Conservation (phyloP, 2,888 invertebrate genomes). For the Latrodectus elegans region DNA sequence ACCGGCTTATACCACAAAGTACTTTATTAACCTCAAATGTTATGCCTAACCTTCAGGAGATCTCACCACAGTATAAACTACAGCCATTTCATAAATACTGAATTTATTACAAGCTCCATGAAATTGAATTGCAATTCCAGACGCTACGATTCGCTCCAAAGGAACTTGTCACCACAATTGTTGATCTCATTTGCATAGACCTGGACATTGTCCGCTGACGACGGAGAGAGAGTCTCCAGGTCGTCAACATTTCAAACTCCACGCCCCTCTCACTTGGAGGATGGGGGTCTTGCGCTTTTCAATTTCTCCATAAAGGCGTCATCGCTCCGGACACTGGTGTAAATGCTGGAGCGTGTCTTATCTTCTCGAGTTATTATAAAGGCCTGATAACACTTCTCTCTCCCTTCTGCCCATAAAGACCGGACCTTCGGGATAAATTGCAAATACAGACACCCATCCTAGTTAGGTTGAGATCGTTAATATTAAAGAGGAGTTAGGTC, state of each 20-base stretch:
- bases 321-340: not conserved
- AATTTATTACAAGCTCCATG: not conserved
- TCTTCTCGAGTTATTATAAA: too few relatives aligned
- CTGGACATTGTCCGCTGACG: not conserved
- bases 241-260: not conserved
- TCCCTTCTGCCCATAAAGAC: too few relatives aligned
- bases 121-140: constrained; percentile 1
- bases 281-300: not conserved
- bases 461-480: too few relatives aligned
- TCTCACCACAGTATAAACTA: not conserved
- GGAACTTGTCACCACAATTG: not conserved
- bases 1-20: too few relatives aligned
- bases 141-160: not conserved
- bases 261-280: not conserved
- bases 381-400: too few relatives aligned
- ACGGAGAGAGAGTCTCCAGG: not conserved
- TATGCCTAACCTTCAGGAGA: too few relatives aligned
- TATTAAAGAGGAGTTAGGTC: too few relatives aligned
- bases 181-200: not conserved
- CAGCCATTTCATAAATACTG: not conserved
- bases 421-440: too few relatives aligned
- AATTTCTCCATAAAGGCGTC: not conserved
- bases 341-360: too few relatives aligned
- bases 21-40: too few relatives aligned
- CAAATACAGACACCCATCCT: too few relatives aligned